Base-by-base conservation (phyloP, 2,113 vertebrate genomes). In the Tragelaphus buxtoni region DNA sequence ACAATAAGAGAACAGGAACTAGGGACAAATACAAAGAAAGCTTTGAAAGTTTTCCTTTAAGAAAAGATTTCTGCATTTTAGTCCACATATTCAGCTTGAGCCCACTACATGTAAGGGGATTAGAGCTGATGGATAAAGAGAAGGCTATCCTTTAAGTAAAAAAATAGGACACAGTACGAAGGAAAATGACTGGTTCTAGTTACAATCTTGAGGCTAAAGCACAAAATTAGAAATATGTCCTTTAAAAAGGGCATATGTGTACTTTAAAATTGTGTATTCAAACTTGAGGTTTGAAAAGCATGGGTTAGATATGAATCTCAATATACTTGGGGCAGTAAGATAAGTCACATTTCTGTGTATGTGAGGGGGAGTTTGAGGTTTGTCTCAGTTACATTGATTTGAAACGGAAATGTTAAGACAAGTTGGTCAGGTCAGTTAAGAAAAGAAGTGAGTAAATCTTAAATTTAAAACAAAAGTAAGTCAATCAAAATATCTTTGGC, bases 61-160 rank as follows among this genome's bases (percentile, higher is more conserved):
- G 45, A 77, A 76, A 26, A 81, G 22, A 60, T 45, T 83, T 60
- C 63, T 88, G 20, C 87, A 90, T 56, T 77, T 88, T 45, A 89
- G n/a, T 16, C 26, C 51, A 9, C 81, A 17, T 26, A 18, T 94
- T 94, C 30, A 14, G 9, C 12, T 90, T 77, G 30, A 61, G 20
- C 20, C 61, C n/a, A 72, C 63, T 20, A 8, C 81, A 55, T 60
- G 26, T 32, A 83, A 92, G 22, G 10, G 30, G 5, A 72, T 56
- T 84, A 86, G 53, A 69, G 49, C 6, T 42, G 94, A 39, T 90
- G 58, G 77, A 53, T 89, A 82, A 83, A 77, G 4, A 81, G 7
- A 87, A 90, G 26, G 26, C 39, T 96, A 9, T 94, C 28, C 90
- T 96, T 94, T 88, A 77, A 74, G 56, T 88, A 84, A 76, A 93